Base-by-base conservation (phyloP, 2,797 vertebrate genomes). In the Enteromius afrohamiltoni region DNA sequence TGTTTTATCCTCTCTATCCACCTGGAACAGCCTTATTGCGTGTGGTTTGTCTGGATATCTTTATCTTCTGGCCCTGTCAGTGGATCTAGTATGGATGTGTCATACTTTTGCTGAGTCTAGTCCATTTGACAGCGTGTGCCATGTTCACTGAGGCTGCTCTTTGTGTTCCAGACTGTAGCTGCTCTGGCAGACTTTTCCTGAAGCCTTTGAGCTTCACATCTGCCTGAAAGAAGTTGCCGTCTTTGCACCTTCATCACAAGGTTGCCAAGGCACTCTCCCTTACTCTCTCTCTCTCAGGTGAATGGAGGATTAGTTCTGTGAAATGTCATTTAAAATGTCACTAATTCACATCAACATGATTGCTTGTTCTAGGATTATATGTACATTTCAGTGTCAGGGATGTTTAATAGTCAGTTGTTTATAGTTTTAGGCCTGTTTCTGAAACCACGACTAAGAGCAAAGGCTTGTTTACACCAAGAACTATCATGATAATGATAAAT, bases 61-160 rank as follows among this genome's bases (percentile, higher is more conserved):
- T 62, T 34, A 76, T 45, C 68, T 23, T 76, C 64, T 67, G 85
- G 19, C 70, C 79, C 55, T 64, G 79, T 86, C 85, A 79, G 64
- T 6, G 34, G 55, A 73, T 71, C 45, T 68, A 77, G 11, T 45
- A 26, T 83, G 65, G 62, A 84, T 82, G 69, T 68, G 69, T 83
- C 79, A 77, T 42, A 37, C 71, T 92, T 93, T 88, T 75, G 90
- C 93, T 92, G 91, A 93, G 91, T 88, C 85, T 73, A 91, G 87
- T 89, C 80, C 84, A 86, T 93, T 93, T 94, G 92, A 94, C 92
- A 92, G 91, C 91, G 90, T 91, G 87, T 91, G 89, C 89, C 91
- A 89, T 91, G 89, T 93, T 94, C 91, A 91, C 53, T 83, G 83
- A 83, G 86, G 77, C 70, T 71, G 70, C 79, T 71, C 85, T 87